These are phyloP conservation scores for Merluccius polli DNA, from an alignment of 2,797 vertebrate species.

Conservation along the genomic window DNA sequence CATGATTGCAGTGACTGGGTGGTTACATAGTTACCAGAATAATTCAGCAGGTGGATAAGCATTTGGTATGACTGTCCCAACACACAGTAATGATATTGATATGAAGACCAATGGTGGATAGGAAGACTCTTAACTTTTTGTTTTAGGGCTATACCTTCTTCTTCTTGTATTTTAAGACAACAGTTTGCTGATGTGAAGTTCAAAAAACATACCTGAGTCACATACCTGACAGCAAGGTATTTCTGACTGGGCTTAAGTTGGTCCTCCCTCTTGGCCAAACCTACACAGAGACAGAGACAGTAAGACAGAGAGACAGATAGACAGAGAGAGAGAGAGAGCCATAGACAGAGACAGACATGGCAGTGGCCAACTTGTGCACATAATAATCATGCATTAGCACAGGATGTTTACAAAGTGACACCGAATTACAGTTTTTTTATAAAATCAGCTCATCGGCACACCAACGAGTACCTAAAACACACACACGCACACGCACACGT, in stretches of 20 bases:
- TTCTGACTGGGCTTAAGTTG: conserved; percentile 87
- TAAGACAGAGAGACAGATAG: neutral
- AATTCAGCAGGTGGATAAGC: neutral
- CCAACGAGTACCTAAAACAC: neutral
- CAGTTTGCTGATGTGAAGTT: conserved; percentile 44
- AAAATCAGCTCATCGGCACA: neutral
- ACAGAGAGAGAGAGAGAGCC: neutral
- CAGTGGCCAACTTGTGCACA: neutral
- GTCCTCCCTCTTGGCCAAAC: conserved; percentile 86
- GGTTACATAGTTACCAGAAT: neutral
- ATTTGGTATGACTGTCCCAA: neutral
- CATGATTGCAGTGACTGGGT: too few species aligned
- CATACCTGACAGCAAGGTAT: conserved; percentile 95
- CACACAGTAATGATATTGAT: neutral
- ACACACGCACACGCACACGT: neutral
- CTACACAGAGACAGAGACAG: conserved; percentile 64
- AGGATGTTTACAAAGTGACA: neutral
- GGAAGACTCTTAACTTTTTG: neutral
- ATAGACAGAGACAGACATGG: neutral
- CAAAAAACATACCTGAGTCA: conserved; percentile 75
- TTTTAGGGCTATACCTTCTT: neutral
- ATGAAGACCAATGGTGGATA: neutral
- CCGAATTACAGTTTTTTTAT: neutral
- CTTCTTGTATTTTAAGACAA: neutral
- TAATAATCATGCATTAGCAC: neutral